phyloP scores from a whole-genome alignment of 92 coral and sea anemone genomes.

The Porites rus region DNA sequence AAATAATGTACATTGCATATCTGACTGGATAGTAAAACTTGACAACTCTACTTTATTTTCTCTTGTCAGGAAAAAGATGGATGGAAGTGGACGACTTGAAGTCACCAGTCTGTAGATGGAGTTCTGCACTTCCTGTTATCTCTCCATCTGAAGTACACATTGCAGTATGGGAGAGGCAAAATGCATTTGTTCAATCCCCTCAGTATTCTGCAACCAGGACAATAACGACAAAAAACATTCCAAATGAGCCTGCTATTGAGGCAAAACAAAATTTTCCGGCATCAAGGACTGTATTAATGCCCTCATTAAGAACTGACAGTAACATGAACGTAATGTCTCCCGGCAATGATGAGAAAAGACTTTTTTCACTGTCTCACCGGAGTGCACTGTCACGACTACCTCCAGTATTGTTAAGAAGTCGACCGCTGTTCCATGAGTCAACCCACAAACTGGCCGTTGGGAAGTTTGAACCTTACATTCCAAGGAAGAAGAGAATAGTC shows the following conservation, averaged over 20 bases:
- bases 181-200: background rate
- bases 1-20: too few species aligned
- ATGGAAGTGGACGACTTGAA: slow-evolving; percentile 89
- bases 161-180: slow-evolving; percentile 81
- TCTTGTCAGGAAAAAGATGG: slow-evolving; percentile 79
- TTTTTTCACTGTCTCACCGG: slow-evolving; percentile 14
- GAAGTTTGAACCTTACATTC: slow-evolving; percentile 90
- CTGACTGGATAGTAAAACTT: background rate
- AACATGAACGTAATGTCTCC: background rate
- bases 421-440: background rate
- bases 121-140: slow-evolving; percentile 44
- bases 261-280: background rate
- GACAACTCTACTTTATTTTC: background rate
- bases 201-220: background rate
- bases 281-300: background rate
- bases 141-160: slow-evolving; percentile 81
- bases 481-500: slow-evolving; percentile 67
- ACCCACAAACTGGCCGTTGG: slow-evolving; percentile 15
- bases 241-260: background rate
- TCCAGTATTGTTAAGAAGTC: background rate
- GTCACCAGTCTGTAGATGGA: slow-evolving; percentile 73
- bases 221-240: background rate
- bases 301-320: slow-evolving; percentile 11
- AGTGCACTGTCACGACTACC: background rate
- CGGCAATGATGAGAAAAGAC: background rate